Conservation (phyloP, 2,888 invertebrate genomes). For the Raillietiella orientalis region DNA sequence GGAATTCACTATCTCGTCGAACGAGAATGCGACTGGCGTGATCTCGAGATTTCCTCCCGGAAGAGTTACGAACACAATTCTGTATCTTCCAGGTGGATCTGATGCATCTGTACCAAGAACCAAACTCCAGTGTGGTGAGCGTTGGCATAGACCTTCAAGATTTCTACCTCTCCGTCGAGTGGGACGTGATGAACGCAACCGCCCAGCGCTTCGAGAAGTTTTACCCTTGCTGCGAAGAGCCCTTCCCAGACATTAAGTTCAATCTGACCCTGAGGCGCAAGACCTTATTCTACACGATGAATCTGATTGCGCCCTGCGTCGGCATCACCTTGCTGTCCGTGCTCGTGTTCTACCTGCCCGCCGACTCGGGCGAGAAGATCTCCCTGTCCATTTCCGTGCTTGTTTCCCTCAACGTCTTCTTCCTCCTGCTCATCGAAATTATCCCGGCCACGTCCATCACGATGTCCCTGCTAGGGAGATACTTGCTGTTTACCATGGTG, state of each 20-base stretch:
- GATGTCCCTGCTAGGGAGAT: conserved; percentile 64
- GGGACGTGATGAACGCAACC: conserved; percentile 79
- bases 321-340: conserved; percentile 89
- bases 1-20: no score
- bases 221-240: conserved; percentile 87
- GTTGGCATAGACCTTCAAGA: conserved; percentile 72
- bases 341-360: conserved; percentile 85
- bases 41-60: no score
- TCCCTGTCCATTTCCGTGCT: conserved; percentile 80
- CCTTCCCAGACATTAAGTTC: conserved; percentile 80
- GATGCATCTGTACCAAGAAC: conserved; percentile 51
- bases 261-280: conserved; percentile 76
- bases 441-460: conserved; percentile 78
- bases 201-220: conserved; percentile 65
- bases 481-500: conserved; percentile 76
- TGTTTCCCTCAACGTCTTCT: conserved; percentile 73
- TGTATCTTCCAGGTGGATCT: conserved; percentile 36
- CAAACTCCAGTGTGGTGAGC: conserved; percentile 56
- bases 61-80: no score
- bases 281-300: conserved; percentile 89
- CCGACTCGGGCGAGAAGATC: conserved; percentile 78
- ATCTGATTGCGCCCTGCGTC: conserved; percentile 85
- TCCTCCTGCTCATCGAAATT: conserved; percentile 66
- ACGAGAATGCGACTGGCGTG: no score
- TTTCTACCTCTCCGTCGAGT: conserved; percentile 87